phyloP scores from a whole-genome alignment of 2,113 vertebrate genomes.

The Istiophorus platypterus region DNA sequence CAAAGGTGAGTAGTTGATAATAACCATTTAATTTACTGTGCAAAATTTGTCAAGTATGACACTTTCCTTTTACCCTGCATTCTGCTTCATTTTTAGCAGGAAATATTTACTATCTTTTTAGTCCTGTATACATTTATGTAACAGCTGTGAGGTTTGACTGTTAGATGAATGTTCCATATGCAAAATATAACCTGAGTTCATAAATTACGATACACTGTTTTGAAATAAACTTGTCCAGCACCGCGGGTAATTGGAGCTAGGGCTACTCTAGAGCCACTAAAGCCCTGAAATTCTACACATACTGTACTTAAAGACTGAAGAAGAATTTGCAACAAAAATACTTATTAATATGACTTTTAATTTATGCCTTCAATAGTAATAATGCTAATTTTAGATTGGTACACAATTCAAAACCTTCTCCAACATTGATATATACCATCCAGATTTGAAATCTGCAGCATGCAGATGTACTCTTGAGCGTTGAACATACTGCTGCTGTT shows the following conservation, averaged over 20 bases:
- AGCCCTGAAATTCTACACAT: neutral
- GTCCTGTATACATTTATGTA: neutral
- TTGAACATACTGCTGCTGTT: neutral
- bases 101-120: neutral
- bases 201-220: neutral
- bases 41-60: neutral
- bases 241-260: neutral
- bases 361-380: neutral
- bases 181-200: neutral
- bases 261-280: neutral
- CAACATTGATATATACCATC: neutral
- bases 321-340: neutral
- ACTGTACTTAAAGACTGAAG: no score
- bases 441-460: neutral
- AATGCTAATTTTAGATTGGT: neutral
- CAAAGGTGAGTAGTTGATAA: neutral
- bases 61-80: neutral
- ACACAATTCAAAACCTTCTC: neutral
- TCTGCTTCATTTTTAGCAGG: neutral
- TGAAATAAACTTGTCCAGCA: neutral
- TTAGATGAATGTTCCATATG: constrained; percentile 3
- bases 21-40: neutral
- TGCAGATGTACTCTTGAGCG: neutral
- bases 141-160: neutral
- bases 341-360: neutral